Base-by-base conservation (phyloP, 2,888 invertebrate genomes). In the Norana najaformis region DNA sequence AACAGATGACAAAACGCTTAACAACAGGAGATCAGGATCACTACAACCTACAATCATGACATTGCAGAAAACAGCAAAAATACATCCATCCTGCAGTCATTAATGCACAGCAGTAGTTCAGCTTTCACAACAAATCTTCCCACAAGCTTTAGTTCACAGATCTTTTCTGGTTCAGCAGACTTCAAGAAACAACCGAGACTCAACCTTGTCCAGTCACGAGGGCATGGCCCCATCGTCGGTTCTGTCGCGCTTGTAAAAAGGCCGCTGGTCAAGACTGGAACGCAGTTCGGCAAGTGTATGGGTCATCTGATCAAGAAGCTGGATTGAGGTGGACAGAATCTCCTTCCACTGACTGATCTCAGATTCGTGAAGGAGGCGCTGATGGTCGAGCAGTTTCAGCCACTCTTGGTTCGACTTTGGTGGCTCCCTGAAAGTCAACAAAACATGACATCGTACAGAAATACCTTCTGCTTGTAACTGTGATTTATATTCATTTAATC, bases 291-390 rank as follows among this genome's bases (percentile, higher is more conserved):
- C 69, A 37, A 91, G 85, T 18, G 91, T 89, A 20, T n/a, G n/a
- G 83, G 89, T 90, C 91, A 91, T 91, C 93, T 94, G 94, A 89
- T 94, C 95, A 88, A 95, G 92, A 82, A 95, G 93, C 88, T 93
- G 92, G 91, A 95, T 94, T 38, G 95, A 95, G 1, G 95, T 93
- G 35, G 94, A 92, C 36, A 95, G 92, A 36, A 95, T 94, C 89
- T 95, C 94, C 91, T 97, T 96, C 98, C 98, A 98, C 93, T 97
- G 97, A 92, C 96, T 96, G 95, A 98, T 96, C 96, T 98, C 97
- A 47, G 96, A 96, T 91, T 97, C 96, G 95, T 98, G 97, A 88
- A 97, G 96, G 90, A 96, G 96, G 95, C 97, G 96, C 95, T 98
- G 98, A 92, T 97, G 96, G 94, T 97, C 97, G 93, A 98, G 95